Evolutionary conservation across 2,113 vertebrate genomes (phyloP), one percentile per base, ranked within the genome.

Genomic region (Salvelinus sp.): DNA sequence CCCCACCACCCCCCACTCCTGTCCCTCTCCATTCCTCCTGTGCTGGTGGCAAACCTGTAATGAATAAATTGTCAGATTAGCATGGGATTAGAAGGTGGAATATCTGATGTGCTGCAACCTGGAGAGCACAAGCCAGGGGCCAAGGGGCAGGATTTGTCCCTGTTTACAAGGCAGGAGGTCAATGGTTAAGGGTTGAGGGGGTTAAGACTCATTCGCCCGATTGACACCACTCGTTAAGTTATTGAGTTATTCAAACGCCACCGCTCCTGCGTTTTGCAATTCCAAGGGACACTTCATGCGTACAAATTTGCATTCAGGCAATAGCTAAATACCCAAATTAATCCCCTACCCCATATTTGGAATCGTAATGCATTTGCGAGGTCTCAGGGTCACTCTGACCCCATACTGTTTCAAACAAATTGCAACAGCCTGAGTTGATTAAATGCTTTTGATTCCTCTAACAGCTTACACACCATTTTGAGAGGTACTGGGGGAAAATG

Each of bases 371-470:
- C 62, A 44, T 68, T 27, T 27, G 50, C 12, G 25, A 76, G 68
- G 74, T 74, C 76, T 9, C 30, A 69, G 71, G 80, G 82, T 82
- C 83, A 80, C 71, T 60, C 76, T 83, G 81, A 83, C 75, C 72
- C 69, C 48, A 23, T 54, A 50, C 70, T 54, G 72, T 81, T 75
- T 77, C 79, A 73, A 79, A 54, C 69, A 70, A 16, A 85, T 69
- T 81, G 75, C 70, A 72, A 68, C 25, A 47, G 73, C 75, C 54
- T 65, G 47, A 80, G 58, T 81, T 75, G 75, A 86, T 86, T 82
- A 76, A 86, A 80, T 77, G 75, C 65, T 69, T 86, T 79, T 78
- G 74, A 83, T 86, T 80, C 76, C 70, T 77, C 79, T 70, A 80
- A 79, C 70, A 66, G 80, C 69, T 47, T 67, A 69, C 23, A 47